phyloP scores from a whole-genome alignment of 2,797 vertebrate genomes.

The Pogonophryne albipinna region DNA sequence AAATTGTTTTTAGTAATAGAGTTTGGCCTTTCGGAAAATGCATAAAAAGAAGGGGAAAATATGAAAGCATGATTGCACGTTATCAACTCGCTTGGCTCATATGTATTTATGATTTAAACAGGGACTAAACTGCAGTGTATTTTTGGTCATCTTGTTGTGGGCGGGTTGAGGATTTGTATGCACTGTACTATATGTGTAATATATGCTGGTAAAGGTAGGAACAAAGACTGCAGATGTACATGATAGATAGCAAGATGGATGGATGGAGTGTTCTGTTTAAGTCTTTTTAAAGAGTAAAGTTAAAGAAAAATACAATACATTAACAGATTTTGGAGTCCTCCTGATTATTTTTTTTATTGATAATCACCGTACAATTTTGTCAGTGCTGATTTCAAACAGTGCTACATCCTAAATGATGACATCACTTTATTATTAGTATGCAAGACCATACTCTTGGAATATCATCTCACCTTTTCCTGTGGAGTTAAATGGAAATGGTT shows the following conservation, averaged over 20 bases:
- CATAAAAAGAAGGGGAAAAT: neutral
- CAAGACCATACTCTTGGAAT: no score
- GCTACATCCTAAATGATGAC: neutral
- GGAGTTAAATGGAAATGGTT: no score
- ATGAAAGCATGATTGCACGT: constrained; percentile 14
- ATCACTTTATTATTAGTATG: neutral
- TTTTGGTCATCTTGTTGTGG: constrained; percentile 55
- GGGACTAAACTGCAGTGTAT: constrained; percentile 44
- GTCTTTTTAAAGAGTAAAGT: neutral
- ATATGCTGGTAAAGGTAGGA: constrained; percentile 10
- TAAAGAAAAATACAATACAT: no score
- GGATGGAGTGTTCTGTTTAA: neutral
- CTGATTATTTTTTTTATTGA: neutral
- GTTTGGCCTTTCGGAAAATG: neutral
- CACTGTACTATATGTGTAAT: constrained; percentile 8
- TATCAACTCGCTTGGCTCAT: constrained; percentile 39
- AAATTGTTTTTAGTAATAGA: neutral
- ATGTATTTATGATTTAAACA: constrained; percentile 23
- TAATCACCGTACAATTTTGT: neutral
- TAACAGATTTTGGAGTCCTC: neutral
- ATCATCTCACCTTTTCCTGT: no score
- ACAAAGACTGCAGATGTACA: neutral
- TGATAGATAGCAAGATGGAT: neutral
- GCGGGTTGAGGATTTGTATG: constrained; percentile 50
- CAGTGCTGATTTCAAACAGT: neutral